Evolutionary conservation across 2,888 invertebrate genomes (phyloP).

Genomic region (Hydropsyche betteni): DNA sequence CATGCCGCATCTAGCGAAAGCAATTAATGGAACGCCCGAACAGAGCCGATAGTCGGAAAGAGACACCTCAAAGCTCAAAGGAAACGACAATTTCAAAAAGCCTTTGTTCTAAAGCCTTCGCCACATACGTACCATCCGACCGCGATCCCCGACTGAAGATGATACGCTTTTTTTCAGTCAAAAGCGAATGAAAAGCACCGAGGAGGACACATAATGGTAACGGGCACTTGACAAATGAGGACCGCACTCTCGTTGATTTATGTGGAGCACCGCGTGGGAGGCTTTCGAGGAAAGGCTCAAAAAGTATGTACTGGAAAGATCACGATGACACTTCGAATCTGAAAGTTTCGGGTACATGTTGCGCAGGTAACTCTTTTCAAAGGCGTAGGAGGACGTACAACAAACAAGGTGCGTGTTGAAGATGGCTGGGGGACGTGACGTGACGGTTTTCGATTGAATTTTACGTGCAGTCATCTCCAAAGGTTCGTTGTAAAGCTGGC

Average conservation of each 20-base stretch:
- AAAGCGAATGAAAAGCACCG: slow-evolving; percentile 18
- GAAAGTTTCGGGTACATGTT: slow-evolving; percentile 22
- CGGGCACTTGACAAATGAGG: slow-evolving; percentile 45
- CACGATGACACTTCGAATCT: slow-evolving; percentile 45
- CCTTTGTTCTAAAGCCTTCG: too few relatives aligned
- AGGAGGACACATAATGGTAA: slow-evolving; percentile 34
- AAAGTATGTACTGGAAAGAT: slow-evolving; percentile 23
- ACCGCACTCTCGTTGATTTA: slow-evolving; percentile 42
- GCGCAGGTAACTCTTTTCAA: slow-evolving; percentile 34
- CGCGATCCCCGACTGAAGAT: neutral
- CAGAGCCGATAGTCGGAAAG: too few relatives aligned
- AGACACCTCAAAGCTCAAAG: too few relatives aligned
- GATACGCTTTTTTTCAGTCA: slow-evolving; percentile 9
- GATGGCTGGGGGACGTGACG: slow-evolving; percentile 38
- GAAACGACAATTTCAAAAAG: too few relatives aligned
- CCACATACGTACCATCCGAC: neutral
- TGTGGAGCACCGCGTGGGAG: slow-evolving; percentile 42
- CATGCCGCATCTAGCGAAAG: too few relatives aligned
- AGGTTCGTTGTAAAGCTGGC: too few relatives aligned
- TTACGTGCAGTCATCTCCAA: neutral
- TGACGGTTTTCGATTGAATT: slow-evolving; percentile 29
- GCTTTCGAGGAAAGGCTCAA: slow-evolving; percentile 2
- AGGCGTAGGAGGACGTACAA: slow-evolving; percentile 43
- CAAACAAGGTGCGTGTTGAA: slow-evolving; percentile 9
- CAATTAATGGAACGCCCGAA: too few relatives aligned